phyloP scores from a whole-genome alignment of 2,113 vertebrate genomes.

The Dissostichus mawsoni region DNA sequence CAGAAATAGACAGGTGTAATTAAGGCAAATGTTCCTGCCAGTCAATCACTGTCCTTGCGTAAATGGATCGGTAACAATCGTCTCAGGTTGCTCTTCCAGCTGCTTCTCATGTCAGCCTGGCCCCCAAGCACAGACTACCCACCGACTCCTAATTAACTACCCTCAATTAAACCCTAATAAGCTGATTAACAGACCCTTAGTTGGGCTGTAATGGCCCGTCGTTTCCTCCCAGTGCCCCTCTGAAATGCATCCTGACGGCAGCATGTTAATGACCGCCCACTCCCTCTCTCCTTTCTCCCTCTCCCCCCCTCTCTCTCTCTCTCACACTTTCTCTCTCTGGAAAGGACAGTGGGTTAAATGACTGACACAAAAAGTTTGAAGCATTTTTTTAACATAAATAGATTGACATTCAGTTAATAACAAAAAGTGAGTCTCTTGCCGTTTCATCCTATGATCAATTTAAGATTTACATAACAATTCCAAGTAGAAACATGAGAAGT shows the following conservation, averaged over 20 bases:
- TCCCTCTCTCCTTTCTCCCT: slow-evolving; percentile 21
- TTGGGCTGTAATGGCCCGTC: slow-evolving; percentile 77
- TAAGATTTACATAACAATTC: not conserved
- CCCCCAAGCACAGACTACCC: slow-evolving; percentile 65
- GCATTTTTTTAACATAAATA: not conserved
- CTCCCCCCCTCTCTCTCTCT: not conserved
- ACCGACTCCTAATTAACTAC: slow-evolving; percentile 82
- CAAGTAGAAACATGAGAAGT: not conserved
- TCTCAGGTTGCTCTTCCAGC: slow-evolving; percentile 76
- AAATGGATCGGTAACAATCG: slow-evolving; percentile 76
- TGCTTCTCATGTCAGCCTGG: slow-evolving; percentile 71
- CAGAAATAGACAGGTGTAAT: slow-evolving; percentile 76
- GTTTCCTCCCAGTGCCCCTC: slow-evolving; percentile 77
- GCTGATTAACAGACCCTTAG: slow-evolving; percentile 83
- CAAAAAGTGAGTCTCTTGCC: not conserved
- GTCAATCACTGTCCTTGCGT: slow-evolving; percentile 74
- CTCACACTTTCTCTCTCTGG: not conserved
- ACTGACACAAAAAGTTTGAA: no score
- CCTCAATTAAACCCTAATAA: slow-evolving; percentile 85
- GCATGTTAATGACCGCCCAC: slow-evolving; percentile 71
- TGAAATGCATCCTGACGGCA: slow-evolving; percentile 73
- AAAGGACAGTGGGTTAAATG: no score
- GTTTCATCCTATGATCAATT: not conserved
- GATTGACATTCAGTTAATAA: not conserved
- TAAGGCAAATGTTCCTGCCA: slow-evolving; percentile 78